Evolutionary conservation across 2,888 invertebrate species (phyloP).

Genomic region (Andrena hattorfiana): DNA sequence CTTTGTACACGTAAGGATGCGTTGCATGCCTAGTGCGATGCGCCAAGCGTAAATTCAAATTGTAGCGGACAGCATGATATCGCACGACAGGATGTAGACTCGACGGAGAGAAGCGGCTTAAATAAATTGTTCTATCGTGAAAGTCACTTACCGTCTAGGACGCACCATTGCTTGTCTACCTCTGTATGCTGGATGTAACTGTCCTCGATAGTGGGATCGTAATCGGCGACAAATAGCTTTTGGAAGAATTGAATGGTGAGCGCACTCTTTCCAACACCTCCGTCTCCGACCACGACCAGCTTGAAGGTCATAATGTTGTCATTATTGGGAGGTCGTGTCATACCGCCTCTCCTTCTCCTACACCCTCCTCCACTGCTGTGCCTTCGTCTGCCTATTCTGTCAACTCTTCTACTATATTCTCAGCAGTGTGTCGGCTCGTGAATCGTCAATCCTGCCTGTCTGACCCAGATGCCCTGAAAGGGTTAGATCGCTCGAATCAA

Average conservation of each 20-base stretch:
- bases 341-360: slow-evolving; percentile 82
- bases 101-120: background rate
- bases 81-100: background rate
- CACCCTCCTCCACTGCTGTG: slow-evolving; percentile 77
- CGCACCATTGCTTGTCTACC: slow-evolving; percentile 96
- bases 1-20: slow-evolving; percentile 17
- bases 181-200: slow-evolving; percentile 97
- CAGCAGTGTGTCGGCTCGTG: slow-evolving; percentile 59
- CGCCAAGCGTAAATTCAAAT: background rate
- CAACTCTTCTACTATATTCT: slow-evolving; percentile 73
- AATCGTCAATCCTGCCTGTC: slow-evolving; percentile 38
- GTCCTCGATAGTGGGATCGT: slow-evolving; percentile 98
- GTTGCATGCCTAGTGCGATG: background rate
- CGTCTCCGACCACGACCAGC: slow-evolving; percentile 97
- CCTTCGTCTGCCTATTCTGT: slow-evolving; percentile 82
- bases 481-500: slow-evolving; percentile 17
- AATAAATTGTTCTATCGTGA: background rate
- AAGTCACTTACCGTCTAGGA: slow-evolving; percentile 91
- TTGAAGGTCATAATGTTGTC: slow-evolving; percentile 92
- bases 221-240: slow-evolving; percentile 97
- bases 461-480: slow-evolving; percentile 50
- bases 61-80: slow-evolving; percentile 8
- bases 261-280: slow-evolving; percentile 98
- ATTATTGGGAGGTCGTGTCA: slow-evolving; percentile 90
- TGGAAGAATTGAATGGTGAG: slow-evolving; percentile 98